Evolutionary conservation across 2,888 invertebrate genomes (phyloP).

Genomic region (Rhorus exstirpatorius): DNA sequence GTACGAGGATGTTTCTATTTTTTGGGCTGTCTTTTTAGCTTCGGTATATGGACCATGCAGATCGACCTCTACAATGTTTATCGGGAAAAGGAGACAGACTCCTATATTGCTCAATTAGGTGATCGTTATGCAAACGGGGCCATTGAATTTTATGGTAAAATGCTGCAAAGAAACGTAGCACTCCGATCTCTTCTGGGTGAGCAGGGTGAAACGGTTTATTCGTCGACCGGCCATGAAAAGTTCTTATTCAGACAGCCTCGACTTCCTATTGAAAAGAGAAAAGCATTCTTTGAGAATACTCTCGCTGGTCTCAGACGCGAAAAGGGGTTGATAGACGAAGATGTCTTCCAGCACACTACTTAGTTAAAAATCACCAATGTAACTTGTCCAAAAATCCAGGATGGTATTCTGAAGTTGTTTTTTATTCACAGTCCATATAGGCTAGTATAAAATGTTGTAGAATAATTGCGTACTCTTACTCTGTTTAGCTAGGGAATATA

Average conservation of each 20-base stretch:
- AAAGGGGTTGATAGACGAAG: slow-evolving; percentile 12
- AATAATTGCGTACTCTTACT: no score
- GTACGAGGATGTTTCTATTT: slow-evolving; percentile 87
- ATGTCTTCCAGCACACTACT: background rate
- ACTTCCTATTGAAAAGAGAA: slow-evolving; percentile 89
- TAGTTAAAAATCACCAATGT: background rate
- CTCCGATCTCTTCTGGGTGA: slow-evolving; percentile 89
- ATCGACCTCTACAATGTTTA: slow-evolving; percentile 89
- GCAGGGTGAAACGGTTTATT: slow-evolving; percentile 89
- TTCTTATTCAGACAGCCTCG: slow-evolving; percentile 89
- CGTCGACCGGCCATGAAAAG: slow-evolving; percentile 90
- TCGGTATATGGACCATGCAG: slow-evolving; percentile 89
- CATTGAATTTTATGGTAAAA: slow-evolving; percentile 91
- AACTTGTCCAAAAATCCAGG: background rate
- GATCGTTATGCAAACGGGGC: slow-evolving; percentile 91
- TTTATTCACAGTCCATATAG: background rate
- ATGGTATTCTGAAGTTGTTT: background rate
- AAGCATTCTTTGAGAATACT: slow-evolving; percentile 89
- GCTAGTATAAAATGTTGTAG: background rate
- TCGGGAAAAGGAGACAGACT: slow-evolving; percentile 90
- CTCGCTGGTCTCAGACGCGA: slow-evolving; percentile 70
- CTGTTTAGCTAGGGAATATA: no score
- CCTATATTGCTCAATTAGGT: slow-evolving; percentile 88
- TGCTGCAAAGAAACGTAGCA: slow-evolving; percentile 91
- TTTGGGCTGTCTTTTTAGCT: slow-evolving; percentile 87